phyloP scores from a whole-genome alignment of 2,888 invertebrate species.

The Allophyes oxyacanthae region DNA sequence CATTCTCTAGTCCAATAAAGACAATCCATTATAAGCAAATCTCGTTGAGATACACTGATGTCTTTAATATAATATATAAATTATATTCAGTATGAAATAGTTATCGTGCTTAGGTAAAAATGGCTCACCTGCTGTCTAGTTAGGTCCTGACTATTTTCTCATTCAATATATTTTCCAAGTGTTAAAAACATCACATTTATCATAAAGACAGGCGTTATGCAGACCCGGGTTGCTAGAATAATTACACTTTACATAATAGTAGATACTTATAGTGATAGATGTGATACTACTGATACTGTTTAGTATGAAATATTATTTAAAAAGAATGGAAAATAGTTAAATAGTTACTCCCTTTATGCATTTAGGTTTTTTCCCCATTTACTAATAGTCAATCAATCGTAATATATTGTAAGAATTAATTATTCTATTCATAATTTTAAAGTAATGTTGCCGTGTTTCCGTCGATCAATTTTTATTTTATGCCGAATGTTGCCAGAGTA shows the following conservation, averaged over 20 bases:
- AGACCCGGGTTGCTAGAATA: slow-evolving; percentile 50
- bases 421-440: slow-evolving; percentile 64
- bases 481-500: slow-evolving; percentile 73
- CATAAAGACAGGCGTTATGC: slow-evolving; percentile 36
- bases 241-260: slow-evolving; percentile 59
- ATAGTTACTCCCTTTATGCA: slow-evolving; percentile 76
- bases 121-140: slow-evolving; percentile 60
- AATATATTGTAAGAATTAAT: slow-evolving; percentile 66
- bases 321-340: slow-evolving; percentile 71
- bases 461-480: slow-evolving; percentile 60
- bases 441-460: slow-evolving; percentile 73
- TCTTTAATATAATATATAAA: slow-evolving; percentile 52
- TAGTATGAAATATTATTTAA: slow-evolving; percentile 72
- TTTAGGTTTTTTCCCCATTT: slow-evolving; percentile 76
- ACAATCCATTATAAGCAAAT: slow-evolving; percentile 67
- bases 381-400: slow-evolving; percentile 71
- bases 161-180: slow-evolving; percentile 49
- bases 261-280: slow-evolving; percentile 72
- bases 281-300: slow-evolving; percentile 75
- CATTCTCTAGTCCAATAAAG: slow-evolving; percentile 85
- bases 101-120: slow-evolving; percentile 63
- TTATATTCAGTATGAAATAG: slow-evolving; percentile 62
- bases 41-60: slow-evolving; percentile 56
- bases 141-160: slow-evolving; percentile 60
- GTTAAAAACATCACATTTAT: slow-evolving; percentile 55